A percentile compares a stretch with the other conserved stretches of the same genome.
Evolutionary conservation across 2,888 invertebrate genomes (phyloP).

Genomic region (Drosophila ezoana): DNA sequence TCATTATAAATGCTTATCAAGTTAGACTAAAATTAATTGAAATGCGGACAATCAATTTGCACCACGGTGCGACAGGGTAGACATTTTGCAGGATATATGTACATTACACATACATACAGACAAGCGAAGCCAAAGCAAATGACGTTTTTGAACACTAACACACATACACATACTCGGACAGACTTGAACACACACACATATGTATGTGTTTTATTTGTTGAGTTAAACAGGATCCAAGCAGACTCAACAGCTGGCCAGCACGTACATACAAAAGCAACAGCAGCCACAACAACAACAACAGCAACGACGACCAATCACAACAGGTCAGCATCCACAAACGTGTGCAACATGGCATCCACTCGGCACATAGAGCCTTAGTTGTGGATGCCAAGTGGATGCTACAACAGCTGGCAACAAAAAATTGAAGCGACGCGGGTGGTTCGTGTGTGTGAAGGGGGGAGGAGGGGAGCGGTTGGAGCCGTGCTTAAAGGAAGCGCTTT

Average conservation of each 20-base stretch:
- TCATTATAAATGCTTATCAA: background rate
- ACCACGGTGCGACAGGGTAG: slow-evolving; percentile 53
- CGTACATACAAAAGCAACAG: slow-evolving; percentile 34
- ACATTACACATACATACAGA: slow-evolving; percentile 8
- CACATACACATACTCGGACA: slow-evolving; percentile 10
- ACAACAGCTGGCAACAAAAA: slow-evolving; percentile 67
- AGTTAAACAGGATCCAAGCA: slow-evolving; percentile 55
- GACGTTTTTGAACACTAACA: slow-evolving; percentile 49
- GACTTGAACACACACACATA: slow-evolving; percentile 14
- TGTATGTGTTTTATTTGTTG: slow-evolving; percentile 25
- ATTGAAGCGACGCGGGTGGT: slow-evolving; percentile 19
- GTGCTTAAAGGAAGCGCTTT: slow-evolving; percentile 30
- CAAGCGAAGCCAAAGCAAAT: slow-evolving; percentile 68
- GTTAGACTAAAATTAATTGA: too few relatives aligned
- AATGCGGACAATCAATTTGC: background rate
- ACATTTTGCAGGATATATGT: slow-evolving; percentile 63
- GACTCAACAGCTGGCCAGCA: slow-evolving; percentile 60
- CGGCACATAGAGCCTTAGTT: slow-evolving; percentile 45
- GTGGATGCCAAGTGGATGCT: slow-evolving; percentile 61
- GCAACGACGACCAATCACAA: slow-evolving; percentile 51
- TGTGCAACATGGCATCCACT: slow-evolving; percentile 46
- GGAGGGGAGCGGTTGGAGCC: slow-evolving; percentile 11
- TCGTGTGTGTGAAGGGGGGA: background rate
- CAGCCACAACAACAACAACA: slow-evolving; percentile 4
- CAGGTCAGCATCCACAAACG: slow-evolving; percentile 67